These are phyloP conservation scores for Ptilorrhoa leucosticta DNA, from an alignment of 2,113 vertebrate genomes.

Conservation along the genomic window DNA sequence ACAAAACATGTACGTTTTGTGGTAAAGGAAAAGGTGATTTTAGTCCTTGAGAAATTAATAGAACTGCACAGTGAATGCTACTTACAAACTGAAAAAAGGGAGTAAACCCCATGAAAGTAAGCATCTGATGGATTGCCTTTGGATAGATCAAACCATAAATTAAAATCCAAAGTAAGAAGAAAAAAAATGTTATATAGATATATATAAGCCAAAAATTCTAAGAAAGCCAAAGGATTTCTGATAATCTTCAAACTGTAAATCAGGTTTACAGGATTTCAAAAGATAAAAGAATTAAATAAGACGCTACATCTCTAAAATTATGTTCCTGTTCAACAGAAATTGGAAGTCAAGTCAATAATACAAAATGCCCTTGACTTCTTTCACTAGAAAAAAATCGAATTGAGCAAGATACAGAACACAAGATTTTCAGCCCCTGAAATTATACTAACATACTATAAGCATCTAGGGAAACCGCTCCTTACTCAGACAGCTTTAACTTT, in stretches of 20 bases:
- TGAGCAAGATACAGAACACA: not conserved
- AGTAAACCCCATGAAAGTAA: slow-evolving; percentile 91
- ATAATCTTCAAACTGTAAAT: slow-evolving; percentile 76
- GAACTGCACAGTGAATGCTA: slow-evolving; percentile 70
- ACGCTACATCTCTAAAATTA: not conserved
- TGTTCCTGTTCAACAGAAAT: not conserved
- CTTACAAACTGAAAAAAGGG: slow-evolving; percentile 98
- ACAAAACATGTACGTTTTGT: not conserved
- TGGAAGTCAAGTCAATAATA: not conserved
- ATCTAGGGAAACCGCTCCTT: not conserved
- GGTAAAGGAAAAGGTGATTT: slow-evolving; percentile 49
- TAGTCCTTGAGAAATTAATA: slow-evolving; percentile 47
- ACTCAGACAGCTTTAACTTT: not conserved
- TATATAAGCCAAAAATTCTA: not conserved
- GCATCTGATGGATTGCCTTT: slow-evolving; percentile 91
- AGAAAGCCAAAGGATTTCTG: slow-evolving; percentile 64
- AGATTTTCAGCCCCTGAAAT: slow-evolving; percentile 18
- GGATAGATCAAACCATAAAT: slow-evolving; percentile 84
- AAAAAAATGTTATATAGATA: not conserved
- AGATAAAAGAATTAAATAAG: not conserved
- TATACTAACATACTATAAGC: not conserved
- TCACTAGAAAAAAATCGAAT: not conserved
- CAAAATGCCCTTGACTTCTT: slow-evolving; percentile 22
- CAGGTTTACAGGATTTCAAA: slow-evolving; percentile 38
- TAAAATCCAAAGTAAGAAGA: slow-evolving; percentile 67